Percentiles rank a stretch among this genome's conserved stretches.
Evolutionary conservation across 2,797 vertebrate species (phyloP).

Genomic region (Ceryle rudis): DNA sequence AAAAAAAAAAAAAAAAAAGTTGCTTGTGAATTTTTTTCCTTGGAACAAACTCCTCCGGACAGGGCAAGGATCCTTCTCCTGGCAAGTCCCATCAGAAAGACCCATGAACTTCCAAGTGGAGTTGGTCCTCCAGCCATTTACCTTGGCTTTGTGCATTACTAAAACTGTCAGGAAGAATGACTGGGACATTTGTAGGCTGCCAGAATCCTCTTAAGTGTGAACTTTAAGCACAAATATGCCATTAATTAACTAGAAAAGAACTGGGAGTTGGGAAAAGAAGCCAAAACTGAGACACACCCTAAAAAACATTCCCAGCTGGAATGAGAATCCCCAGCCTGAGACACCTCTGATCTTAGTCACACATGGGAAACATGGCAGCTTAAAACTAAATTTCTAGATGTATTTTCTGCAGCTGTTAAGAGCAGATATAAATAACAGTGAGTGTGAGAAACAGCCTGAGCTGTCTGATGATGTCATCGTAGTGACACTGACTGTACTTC

Average conservation of each 20-base stretch:
- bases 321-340: conserved; percentile 38
- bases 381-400: neutral
- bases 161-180: neutral
- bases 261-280: conserved; percentile 33
- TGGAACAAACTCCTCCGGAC: neutral
- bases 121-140: neutral
- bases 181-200: conserved; percentile 23
- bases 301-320: conserved; percentile 58
- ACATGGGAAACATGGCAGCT: conserved; percentile 34
- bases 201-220: conserved; percentile 12
- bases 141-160: neutral
- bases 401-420: conserved; percentile 50
- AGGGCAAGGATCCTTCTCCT: neutral
- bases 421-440: conserved; percentile 23
- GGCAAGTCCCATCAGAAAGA: neutral
- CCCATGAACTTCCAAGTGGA: neutral
- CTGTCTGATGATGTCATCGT: neutral
- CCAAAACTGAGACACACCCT: conserved; percentile 56
- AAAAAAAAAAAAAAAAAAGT: neutral
- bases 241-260: conserved; percentile 58
- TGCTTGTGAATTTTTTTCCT: neutral
- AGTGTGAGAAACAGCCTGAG: conserved; percentile 42
- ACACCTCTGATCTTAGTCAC: conserved; percentile 55
- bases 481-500: neutral
- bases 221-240: conserved; percentile 39